These are phyloP conservation scores for Forbesichthys agassizii DNA, from an alignment of 2,113 vertebrate species.

Conservation along the genomic window DNA sequence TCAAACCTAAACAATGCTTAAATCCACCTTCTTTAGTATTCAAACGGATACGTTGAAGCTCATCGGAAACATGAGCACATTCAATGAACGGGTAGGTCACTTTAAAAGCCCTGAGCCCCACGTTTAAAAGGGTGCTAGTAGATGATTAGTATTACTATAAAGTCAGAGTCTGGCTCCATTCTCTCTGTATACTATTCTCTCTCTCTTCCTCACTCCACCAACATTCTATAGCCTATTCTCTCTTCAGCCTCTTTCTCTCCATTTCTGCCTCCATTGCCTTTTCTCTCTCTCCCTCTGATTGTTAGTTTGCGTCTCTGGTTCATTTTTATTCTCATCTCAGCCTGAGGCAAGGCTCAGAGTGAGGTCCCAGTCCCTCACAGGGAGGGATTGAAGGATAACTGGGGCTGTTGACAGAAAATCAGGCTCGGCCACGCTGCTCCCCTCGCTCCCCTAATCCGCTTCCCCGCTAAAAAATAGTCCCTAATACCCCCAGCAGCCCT, in stretches of 20 bases:
- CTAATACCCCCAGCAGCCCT: conserved; percentile 73
- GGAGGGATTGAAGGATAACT: conserved; percentile 77
- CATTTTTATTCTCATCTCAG: conserved; percentile 14
- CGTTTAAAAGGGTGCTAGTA: too few relatives aligned
- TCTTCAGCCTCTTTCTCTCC: background rate
- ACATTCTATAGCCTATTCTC: background rate
- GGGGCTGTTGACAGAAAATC: conserved; percentile 78
- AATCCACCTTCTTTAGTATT: too few relatives aligned
- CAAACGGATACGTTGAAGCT: too few relatives aligned
- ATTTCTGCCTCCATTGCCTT: background rate
- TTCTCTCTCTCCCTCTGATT: conserved; percentile 20
- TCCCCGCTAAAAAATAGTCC: conserved; percentile 78
- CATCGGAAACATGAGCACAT: too few relatives aligned
- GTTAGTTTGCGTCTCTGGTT: conserved; percentile 17
- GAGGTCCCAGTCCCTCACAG: conserved; percentile 64
- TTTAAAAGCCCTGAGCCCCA: too few relatives aligned
- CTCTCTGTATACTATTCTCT: too few relatives aligned
- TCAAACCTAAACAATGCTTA: too few relatives aligned
- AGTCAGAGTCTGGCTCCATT: too few relatives aligned
- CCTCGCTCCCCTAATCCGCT: conserved; percentile 72
- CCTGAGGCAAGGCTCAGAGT: conserved; percentile 70
- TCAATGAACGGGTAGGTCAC: too few relatives aligned
- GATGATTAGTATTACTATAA: too few relatives aligned
- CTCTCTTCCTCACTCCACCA: background rate
- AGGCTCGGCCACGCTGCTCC: conserved; percentile 73